A percentile compares a stretch with the other conserved stretches of the same genome.
Evolutionary conservation across 92 coral and sea anemone species (phyloP).

Genomic region (Phenganax marumi): DNA sequence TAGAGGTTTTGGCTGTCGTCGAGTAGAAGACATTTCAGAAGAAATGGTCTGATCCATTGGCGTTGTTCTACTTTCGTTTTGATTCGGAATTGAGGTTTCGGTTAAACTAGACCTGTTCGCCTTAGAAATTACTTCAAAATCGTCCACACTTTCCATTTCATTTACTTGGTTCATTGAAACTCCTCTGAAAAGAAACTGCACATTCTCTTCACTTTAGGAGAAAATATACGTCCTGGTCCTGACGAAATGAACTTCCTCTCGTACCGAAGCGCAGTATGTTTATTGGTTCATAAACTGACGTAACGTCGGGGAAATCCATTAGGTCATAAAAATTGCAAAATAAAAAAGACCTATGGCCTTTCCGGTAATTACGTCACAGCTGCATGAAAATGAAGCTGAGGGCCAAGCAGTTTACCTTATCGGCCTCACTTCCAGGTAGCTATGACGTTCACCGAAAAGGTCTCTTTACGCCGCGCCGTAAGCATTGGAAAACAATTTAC

Average conservation of each 20-base stretch:
- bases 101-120: background rate
- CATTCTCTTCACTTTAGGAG: too few relatives aligned
- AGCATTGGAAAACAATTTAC: too few relatives aligned
- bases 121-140: conserved; percentile 1
- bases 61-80: conserved; percentile 3
- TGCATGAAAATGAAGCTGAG: too few relatives aligned
- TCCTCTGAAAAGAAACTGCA: too few relatives aligned
- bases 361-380: too few relatives aligned
- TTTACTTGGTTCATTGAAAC: background rate
- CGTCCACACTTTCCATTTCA: background rate
- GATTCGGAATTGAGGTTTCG: background rate
- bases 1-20: background rate
- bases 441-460: too few relatives aligned
- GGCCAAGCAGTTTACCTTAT: too few relatives aligned
- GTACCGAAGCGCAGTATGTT: background rate
- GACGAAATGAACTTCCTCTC: background rate
- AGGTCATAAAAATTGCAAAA: background rate
- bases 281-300: background rate
- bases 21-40: conserved; percentile 3
- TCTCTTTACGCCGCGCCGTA: too few relatives aligned
- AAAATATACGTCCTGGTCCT: background rate
- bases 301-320: background rate
- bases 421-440: too few relatives aligned
- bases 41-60: background rate
- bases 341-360: too few relatives aligned